Evolutionary conservation across 2,113 vertebrate species (phyloP), one percentile per base, ranked within the genome.

Genomic region (Nicator chloris): DNA sequence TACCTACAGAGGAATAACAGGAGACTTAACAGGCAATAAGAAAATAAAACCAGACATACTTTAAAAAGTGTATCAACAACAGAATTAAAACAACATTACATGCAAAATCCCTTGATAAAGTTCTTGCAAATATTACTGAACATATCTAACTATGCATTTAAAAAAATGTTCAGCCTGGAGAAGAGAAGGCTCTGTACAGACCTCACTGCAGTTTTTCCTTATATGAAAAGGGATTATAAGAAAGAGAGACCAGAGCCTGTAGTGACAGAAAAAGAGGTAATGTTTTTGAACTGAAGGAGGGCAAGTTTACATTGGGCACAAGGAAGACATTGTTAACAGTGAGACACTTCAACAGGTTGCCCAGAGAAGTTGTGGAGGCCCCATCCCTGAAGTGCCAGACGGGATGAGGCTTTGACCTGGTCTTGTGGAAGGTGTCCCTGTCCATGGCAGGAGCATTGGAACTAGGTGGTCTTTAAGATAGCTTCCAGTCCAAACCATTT

Each of bases 1-100:
- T 92, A 99, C 99, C 99, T 99, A 93, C 1, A 28, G 79, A 85
- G 12, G 23, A 94, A n/a, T 70, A 88, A 97, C 4, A 81, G 11
- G 33, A 94, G 31, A 71, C 31, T 92, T 59, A 71, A 63, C 5
- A 82, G 30, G 45, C 35, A 69, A 13, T 19, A 81, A 51, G 15
- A 79, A 79, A 65, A 88, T 6, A 82, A 75, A 84, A 9, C 28
- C 30, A 60, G 26, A 49, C 27, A 35, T 7, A 57, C 31, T 72
- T 53, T 13, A 70, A 80, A 35, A 54, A 59, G 53, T 7, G 17
- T 18, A 68, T 53, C 65, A 63, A 44, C 27, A 88, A 59, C 11
- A 75, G 31, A 85, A 90, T 49, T 61, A 63, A 75, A 81, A 69
- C 28, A 68, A 45, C 8, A 35, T 45, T 37, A 73, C 13, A 4